phyloP scores from a whole-genome alignment of 2,888 invertebrate species.

The Ectemnius lituratus region DNA sequence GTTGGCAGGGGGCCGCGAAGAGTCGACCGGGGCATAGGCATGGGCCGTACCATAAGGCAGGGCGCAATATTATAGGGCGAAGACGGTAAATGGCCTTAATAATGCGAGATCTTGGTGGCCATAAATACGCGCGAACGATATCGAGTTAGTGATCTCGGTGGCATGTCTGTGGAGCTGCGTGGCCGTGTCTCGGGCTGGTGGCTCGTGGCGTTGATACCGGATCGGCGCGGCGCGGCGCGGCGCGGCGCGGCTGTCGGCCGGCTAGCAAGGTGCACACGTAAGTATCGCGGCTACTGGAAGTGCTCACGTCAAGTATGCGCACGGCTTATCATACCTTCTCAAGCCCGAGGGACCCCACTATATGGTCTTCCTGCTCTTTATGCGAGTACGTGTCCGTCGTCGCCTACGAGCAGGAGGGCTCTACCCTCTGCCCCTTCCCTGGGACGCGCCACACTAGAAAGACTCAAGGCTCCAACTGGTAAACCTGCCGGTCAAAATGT shows the following conservation, averaged over 20 bases:
- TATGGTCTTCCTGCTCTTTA: conserved; percentile 72
- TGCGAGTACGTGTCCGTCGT: conserved; percentile 51
- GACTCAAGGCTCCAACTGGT: conserved; percentile 21
- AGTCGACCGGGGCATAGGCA: conserved; percentile 26
- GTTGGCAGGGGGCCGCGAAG: no score
- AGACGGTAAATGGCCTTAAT: conserved; percentile 77
- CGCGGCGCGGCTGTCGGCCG: neutral
- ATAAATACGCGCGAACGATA: conserved; percentile 76
- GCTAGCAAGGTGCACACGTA: conserved; percentile 52
- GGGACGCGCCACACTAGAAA: conserved; percentile 7
- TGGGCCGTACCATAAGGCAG: no score
- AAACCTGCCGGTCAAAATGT: conserved; percentile 42
- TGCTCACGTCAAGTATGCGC: conserved; percentile 71
- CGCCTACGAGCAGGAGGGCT: neutral
- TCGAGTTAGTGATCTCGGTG: conserved; percentile 72
- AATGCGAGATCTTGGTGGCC: conserved; percentile 76
- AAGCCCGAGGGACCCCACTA: conserved; percentile 49
- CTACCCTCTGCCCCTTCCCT: conserved; percentile 25
- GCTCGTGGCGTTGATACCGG: conserved; percentile 67
- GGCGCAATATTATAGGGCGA: conserved; percentile 70
- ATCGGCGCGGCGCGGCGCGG: no score
- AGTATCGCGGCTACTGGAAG: conserved; percentile 61
- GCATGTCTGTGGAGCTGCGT: conserved; percentile 69
- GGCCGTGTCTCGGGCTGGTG: conserved; percentile 71
- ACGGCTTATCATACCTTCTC: conserved; percentile 66